Evolutionary conservation across 2,797 vertebrate genomes (phyloP), one percentile per base, ranked within the genome.

Genomic region (Coranthus polyacanthus): DNA sequence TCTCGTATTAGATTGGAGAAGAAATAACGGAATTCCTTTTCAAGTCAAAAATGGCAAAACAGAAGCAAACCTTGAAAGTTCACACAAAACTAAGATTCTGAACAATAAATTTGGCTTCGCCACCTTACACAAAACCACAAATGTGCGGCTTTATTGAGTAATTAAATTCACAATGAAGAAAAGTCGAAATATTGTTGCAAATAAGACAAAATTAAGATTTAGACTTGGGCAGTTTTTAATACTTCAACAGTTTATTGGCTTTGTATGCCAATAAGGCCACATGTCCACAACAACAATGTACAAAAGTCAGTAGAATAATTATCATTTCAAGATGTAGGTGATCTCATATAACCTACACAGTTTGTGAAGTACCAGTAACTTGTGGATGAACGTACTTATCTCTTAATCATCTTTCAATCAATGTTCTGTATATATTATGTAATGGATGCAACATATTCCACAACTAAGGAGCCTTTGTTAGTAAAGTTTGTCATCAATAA

Each of bases 171-270:
- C 0, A 36, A 5, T 26, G 17, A 54, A 59, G 45, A 71, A 62
- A 34, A 16, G 39, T 6, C 26, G 39, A 51, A 36, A 50, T 17
- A 57, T 12, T 15, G 9, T n/a, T 17, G 45, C 20, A 74, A 78
- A 59, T 58, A 51, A 73, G 55, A 52, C 10, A 46, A 16, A n/a
- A 12, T 72, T 54, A 21, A 79, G 45, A 71, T 71, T 70, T 42
- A 38, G 42, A 49, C 53, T 41, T 74, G 57, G 37, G 47, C 67
- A 74, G 15, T 71, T 70, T 74, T 69, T 52, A 34, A 81, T 43
- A 38, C 46, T 43, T 22, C 17, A 73, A 45, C 57, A 50, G 32
- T 82, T 81, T 72, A 72, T 84, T 78, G 62, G 60, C 59, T 67
- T 63, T 55, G 6, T 50, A 43, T 16, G 21, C 10, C n/a, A 53